Evolutionary conservation across 2,888 invertebrate genomes (phyloP).

Genomic region (Aspidiotus destructor): DNA sequence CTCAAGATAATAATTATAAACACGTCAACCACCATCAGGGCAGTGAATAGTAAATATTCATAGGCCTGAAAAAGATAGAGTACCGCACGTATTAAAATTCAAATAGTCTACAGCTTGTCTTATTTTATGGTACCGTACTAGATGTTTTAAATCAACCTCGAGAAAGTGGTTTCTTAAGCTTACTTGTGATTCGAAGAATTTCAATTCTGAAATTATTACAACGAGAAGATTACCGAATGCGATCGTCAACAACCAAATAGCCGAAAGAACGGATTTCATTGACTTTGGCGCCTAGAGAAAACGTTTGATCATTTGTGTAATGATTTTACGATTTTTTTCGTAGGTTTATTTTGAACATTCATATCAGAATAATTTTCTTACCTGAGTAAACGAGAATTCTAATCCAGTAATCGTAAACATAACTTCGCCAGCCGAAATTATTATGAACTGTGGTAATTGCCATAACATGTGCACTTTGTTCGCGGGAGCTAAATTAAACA

Average conservation of each 20-base stretch:
- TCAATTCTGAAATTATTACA: constrained; percentile 65
- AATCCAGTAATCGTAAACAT: constrained; percentile 93
- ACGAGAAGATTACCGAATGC: constrained; percentile 91
- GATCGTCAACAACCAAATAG: constrained; percentile 86
- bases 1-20: constrained; percentile 70
- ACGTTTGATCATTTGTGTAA: not conserved
- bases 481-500: constrained; percentile 40
- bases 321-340: not conserved
- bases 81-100: not conserved
- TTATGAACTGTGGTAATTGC: constrained; percentile 83
- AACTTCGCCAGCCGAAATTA: constrained; percentile 86
- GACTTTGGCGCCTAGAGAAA: constrained; percentile 61
- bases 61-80: constrained; percentile 16
- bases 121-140: too few relatives aligned
- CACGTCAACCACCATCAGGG: constrained; percentile 74
- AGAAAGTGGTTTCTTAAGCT: not conserved
- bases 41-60: constrained; percentile 80
- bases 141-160: too few relatives aligned
- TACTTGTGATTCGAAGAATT: constrained; percentile 29
- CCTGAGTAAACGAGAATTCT: constrained; percentile 86
- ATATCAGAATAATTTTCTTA: constrained; percentile 37
- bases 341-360: not conserved
- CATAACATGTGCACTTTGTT: constrained; percentile 71
- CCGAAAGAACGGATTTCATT: constrained; percentile 91
- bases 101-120: not conserved